Conservation (phyloP, 2,113 vertebrate species). For the Catagonus wagneri region DNA sequence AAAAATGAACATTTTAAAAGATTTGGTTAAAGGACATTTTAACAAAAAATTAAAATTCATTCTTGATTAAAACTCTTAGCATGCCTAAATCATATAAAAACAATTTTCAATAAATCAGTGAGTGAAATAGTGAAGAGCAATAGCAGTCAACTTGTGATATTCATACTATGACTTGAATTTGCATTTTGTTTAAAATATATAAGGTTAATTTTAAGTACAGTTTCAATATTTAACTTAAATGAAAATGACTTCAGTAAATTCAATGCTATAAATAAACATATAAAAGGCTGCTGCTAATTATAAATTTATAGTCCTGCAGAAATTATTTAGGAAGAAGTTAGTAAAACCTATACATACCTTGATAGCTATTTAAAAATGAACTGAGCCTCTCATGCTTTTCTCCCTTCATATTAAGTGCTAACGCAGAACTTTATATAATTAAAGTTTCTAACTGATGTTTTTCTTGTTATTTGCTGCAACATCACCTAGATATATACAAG, state of each 20-base stretch:
- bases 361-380: constrained; percentile 12
- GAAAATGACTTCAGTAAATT: not conserved
- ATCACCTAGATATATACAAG: not conserved
- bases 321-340: not conserved
- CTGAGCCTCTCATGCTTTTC: not conserved
- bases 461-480: not conserved
- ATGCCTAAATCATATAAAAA: not conserved
- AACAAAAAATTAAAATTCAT: constrained; percentile 1
- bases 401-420: not conserved
- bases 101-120: not conserved
- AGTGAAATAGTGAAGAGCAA: not conserved
- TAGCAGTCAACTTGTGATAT: not conserved
- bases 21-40: not conserved
- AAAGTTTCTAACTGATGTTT: not conserved
- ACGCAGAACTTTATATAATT: not conserved
- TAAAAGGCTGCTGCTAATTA: not conserved
- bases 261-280: not conserved
- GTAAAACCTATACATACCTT: not conserved
- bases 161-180: not conserved
- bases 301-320: not conserved
- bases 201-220: not conserved
- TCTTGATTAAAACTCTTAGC: not conserved
- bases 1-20: not conserved
- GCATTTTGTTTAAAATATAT: not conserved
- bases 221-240: not conserved